Evolutionary conservation across 92 coral and sea anemone species (phyloP).

Genomic region (Siderastrea radians): DNA sequence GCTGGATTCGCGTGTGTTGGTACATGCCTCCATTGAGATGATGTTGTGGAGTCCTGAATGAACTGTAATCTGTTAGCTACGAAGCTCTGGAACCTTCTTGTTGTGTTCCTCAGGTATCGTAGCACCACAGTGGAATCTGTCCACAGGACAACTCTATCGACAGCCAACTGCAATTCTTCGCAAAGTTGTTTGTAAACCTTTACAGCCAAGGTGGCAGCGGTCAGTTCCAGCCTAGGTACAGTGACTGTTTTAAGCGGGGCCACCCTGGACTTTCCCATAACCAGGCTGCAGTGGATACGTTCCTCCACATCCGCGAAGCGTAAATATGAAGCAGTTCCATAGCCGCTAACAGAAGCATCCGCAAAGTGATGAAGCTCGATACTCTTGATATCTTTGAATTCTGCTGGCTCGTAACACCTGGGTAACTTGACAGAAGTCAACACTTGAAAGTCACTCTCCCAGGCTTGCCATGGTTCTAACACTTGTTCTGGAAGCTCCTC

Average conservation of each 20-base stretch:
- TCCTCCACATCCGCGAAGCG: slow-evolving; percentile 21
- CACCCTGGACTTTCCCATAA: slow-evolving; percentile 35
- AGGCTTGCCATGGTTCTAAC: slow-evolving; percentile 1
- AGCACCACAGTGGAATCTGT: slow-evolving; percentile 12
- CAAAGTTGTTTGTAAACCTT: slow-evolving; percentile 18
- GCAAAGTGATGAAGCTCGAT: slow-evolving; percentile 47
- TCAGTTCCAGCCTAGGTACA: slow-evolving; percentile 42
- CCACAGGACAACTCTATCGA: slow-evolving; percentile 19
- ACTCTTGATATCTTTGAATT: slow-evolving; percentile 2
- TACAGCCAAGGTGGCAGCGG: slow-evolving; percentile 39
- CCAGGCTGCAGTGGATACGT: slow-evolving; percentile 20
- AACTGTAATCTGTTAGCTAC: not conserved
- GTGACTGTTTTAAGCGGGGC: slow-evolving; percentile 36
- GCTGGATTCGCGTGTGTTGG: not conserved
- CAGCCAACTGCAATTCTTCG: slow-evolving; percentile 26
- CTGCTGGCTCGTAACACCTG: slow-evolving; percentile 23
- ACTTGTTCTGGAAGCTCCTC: not conserved
- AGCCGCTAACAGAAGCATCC: slow-evolving; percentile 40
- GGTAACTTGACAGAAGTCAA: slow-evolving; percentile 34
- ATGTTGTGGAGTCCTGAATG: not conserved
- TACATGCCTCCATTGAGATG: not conserved
- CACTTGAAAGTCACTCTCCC: slow-evolving; percentile 1
- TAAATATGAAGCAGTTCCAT: slow-evolving; percentile 58
- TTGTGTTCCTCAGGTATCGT: not conserved
- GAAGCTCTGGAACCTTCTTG: no score